Conservation (phyloP, 2,888 invertebrate genomes). For the Volucella bombylans region DNA sequence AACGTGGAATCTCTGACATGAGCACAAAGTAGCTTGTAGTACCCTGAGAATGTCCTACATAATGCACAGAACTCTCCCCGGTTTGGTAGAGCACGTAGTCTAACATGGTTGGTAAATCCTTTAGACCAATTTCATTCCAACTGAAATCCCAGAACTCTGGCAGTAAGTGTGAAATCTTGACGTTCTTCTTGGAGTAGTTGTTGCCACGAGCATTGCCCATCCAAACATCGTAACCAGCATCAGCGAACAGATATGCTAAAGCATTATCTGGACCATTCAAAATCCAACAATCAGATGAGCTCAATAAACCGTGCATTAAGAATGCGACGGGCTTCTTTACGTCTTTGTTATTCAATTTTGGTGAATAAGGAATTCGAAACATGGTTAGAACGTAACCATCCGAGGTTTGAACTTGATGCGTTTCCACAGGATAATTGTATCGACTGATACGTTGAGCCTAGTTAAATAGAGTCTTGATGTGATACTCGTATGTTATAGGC, state of each 20-base stretch:
- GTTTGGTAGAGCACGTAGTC: conserved; percentile 86
- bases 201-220: conserved; percentile 88
- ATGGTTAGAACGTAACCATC: conserved; percentile 92
- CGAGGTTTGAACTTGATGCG: conserved; percentile 87
- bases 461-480: too few species aligned
- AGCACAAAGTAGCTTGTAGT: conserved; percentile 90
- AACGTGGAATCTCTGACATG: conserved; percentile 86
- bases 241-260: conserved; percentile 83
- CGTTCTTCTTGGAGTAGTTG: conserved; percentile 80
- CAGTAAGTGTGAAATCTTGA: conserved; percentile 83
- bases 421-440: conserved; percentile 86
- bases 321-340: conserved; percentile 82
- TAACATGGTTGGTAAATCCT: conserved; percentile 92
- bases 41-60: conserved; percentile 87
- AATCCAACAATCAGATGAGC: conserved; percentile 89
- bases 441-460: conserved; percentile 80
- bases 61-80: conserved; percentile 85
- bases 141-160: conserved; percentile 86
- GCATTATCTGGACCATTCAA: conserved; percentile 87
- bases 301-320: conserved; percentile 88
- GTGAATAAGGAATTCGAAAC: conserved; percentile 88
- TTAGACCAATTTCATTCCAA: conserved; percentile 88
- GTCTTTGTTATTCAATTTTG: conserved; percentile 60
- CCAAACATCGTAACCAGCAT: conserved; percentile 90
- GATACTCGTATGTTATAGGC: too few species aligned